Conservation (phyloP, 2,113 vertebrate genomes). For the Athene cunicularia region DNA sequence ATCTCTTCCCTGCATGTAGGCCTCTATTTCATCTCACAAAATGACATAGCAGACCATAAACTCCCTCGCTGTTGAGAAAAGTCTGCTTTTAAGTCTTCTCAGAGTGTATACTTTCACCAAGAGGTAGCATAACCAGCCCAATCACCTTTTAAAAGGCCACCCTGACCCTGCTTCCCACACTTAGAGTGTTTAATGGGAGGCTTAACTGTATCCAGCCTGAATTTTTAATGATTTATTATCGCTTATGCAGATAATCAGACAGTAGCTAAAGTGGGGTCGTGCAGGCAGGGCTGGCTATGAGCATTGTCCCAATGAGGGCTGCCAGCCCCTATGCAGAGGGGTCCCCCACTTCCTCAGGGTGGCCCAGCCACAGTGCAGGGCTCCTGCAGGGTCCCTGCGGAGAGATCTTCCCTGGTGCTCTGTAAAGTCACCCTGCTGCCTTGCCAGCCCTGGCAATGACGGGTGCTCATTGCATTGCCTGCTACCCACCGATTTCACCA, state of each 20-base stretch:
- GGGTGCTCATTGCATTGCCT: accelerated
- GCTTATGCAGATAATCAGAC: neutral
- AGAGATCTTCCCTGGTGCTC: neutral
- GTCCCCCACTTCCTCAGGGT: accelerated
- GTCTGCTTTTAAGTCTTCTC: neutral
- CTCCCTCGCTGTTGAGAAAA: neutral
- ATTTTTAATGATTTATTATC: neutral
- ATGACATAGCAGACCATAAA: neutral
- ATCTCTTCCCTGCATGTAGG: neutral
- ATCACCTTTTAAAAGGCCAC: neutral
- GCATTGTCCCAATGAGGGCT: neutral
- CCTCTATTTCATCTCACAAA: neutral
- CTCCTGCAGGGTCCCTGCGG: neutral
- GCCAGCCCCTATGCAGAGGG: neutral
- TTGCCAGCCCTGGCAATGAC: neutral
- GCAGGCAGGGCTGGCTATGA: neutral
- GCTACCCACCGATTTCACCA: neutral
- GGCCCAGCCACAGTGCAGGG: neutral
- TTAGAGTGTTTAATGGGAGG: neutral
- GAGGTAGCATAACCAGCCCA: neutral
- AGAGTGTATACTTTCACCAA: neutral
- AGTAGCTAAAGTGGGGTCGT: neutral
- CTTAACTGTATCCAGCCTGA: neutral
- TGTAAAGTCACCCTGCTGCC: accelerated
- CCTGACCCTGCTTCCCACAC: neutral